Conservation (phyloP, 1,140 invertebrate species). For the Delia radicum region DNA sequence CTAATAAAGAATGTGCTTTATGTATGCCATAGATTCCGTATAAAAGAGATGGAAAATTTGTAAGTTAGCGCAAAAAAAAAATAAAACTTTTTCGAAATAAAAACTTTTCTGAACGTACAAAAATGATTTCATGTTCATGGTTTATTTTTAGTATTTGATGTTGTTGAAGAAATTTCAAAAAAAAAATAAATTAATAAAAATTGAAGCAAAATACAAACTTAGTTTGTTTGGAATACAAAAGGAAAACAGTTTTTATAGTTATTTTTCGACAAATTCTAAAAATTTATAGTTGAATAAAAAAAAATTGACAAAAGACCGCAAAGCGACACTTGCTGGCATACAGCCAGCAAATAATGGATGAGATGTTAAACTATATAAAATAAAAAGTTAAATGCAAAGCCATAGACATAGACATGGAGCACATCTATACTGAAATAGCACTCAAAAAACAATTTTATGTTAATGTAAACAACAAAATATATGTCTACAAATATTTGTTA, state of each 20-base stretch:
- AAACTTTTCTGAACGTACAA: background rate
- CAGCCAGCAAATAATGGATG: conserved; percentile 16
- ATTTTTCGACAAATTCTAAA: background rate
- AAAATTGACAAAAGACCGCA: conserved; percentile 22
- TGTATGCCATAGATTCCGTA: no score
- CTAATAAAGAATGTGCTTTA: no score
- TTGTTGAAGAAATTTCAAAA: background rate
- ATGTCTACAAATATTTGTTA: background rate
- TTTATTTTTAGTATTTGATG: conserved; percentile 6
- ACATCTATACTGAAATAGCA: no score
- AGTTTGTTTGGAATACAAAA: background rate
- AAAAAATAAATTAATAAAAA: background rate
- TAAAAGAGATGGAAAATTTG: no score
- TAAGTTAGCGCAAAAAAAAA: no score
- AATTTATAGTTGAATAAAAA: background rate
- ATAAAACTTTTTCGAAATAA: no score
- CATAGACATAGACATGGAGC: background rate
- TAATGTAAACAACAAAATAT: background rate
- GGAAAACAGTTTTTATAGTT: background rate
- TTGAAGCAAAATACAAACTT: background rate
- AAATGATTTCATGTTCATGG: conserved; percentile 22
- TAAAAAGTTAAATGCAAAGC: background rate
- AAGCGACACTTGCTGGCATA: conserved; percentile 19
- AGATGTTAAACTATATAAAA: conserved; percentile 11
- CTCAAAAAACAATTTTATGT: background rate